phyloP scores from a whole-genome alignment of 2,113 vertebrate genomes.

The Eclectus roratus region DNA sequence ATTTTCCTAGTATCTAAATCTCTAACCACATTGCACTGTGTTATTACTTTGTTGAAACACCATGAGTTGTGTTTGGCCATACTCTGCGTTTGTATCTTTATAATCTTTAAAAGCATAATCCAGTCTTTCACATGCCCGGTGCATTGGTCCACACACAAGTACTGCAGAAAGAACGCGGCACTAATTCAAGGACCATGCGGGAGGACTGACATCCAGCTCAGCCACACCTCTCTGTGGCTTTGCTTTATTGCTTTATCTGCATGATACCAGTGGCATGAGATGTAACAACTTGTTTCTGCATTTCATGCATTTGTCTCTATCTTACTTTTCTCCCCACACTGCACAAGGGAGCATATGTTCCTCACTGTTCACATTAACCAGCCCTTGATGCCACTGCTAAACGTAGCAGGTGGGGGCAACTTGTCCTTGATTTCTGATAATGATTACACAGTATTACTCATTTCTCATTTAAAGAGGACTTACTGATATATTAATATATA shows the following conservation, averaged over 20 bases:
- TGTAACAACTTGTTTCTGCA: not conserved
- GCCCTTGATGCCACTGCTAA: not conserved
- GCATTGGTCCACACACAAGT: rapidly evolving
- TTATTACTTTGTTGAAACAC: not conserved
- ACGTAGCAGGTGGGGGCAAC: not conserved
- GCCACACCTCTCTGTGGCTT: not conserved
- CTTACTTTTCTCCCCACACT: rapidly evolving
- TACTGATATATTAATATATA: not conserved
- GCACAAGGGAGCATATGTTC: not conserved
- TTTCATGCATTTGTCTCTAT: not conserved
- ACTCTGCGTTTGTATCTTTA: not conserved
- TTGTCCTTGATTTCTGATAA: not conserved
- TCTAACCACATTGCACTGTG: rapidly evolving
- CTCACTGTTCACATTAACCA: not conserved
- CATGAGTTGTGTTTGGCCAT: not conserved
- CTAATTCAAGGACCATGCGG: not conserved
- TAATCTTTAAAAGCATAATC: not conserved
- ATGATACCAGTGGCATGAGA: not conserved
- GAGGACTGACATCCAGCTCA: not conserved
- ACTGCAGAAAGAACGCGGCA: rapidly evolving
- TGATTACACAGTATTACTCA: not conserved
- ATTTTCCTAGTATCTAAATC: not conserved
- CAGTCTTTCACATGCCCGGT: not conserved
- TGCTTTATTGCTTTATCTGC: not conserved
- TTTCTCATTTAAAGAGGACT: not conserved